Base-by-base conservation (phyloP, 2,113 vertebrate genomes). In the Marmota flaviventris region DNA sequence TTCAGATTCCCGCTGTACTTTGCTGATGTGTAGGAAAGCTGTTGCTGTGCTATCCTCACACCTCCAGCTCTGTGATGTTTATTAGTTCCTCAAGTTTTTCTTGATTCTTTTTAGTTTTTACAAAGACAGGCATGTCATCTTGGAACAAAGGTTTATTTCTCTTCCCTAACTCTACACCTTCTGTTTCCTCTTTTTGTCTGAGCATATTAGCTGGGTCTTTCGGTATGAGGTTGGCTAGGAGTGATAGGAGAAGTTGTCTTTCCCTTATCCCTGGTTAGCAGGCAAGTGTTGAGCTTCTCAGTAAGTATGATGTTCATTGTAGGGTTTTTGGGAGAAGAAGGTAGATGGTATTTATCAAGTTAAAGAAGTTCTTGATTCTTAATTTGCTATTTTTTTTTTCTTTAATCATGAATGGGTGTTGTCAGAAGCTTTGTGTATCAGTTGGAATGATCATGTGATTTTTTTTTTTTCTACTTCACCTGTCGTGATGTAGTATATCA, bases 121-220 rank as follows among this genome's bases (percentile, higher is more conserved):
- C 18, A 45, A 82, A 91, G 27, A 75, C 25, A 89, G 56, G 17
- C 45, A 13, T 87, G 70, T 69, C 45, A 37, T 69, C 53, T 84
- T 70, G 58, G 86, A 75, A 56, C 39, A 56, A 81, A 69, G 13
- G 88, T 91, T 83, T 48, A 17, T 93, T 83, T 84, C 72, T 39
- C 24, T 93, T 91, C 51, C n/a, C 69, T 72, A 0, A 76, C 14
- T 39, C 25, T 65, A 3, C 73, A 69, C 42, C 5, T 63, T 67
- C 85, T 85, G 37, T 90, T 61, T 96, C 75, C 75, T 82, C 61
- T 72, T 90, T 85, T 56, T n/a, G 25, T 69, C 69, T 32, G 42
- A 89, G 5, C 76, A 2, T 12, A 18, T 18, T 25, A 34, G 45
- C 42, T 67, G 65, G n/a, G 32, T 65, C 72, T 89, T 92, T 77